Evolutionary conservation across 2,113 vertebrate species (phyloP), one percentile per base, ranked within the genome.

Genomic region (Cynoglossus semilaevis): DNA sequence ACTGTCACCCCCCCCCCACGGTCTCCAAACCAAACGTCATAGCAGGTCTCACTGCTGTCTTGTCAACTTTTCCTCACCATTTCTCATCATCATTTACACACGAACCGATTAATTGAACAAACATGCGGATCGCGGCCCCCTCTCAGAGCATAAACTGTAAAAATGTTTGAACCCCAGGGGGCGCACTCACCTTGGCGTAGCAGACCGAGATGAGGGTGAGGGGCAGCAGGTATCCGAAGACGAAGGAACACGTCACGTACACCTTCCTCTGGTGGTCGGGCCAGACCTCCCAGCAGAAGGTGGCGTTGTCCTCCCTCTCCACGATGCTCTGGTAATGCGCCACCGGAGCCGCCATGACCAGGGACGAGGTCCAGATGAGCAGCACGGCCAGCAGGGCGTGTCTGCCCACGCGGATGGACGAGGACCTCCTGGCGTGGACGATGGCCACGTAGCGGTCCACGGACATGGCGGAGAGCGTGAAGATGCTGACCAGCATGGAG

Each of bases 371-470:
- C 96, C 96, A 98, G 82, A 98, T 98, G 56, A 91, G 72, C 56
- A 93, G 74, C 64, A 98, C 90, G 0, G 93, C 93, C 57, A 93
- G 13, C 69, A 92, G 54, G 0, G 95, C 94, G 0, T 95, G 92
- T 55, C 92, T 91, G 71, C 91, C 84, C 14, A 95, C 85, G 0
- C 95, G 88, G 65, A 96, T 87, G 10, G 86, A 85, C 0, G 93
- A 92, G 29, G 95, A 91, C 52, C 91, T 95, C 6, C 94, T 89
- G 8, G 93, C 92, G 81, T 95, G 95, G 52, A 97, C 96, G 1
- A 98, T 93, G 86, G 96, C 96, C 85, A 98, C 91, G 1, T 97
- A 98, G 9, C 96, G 93, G 87, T 97, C 96, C 88, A 97, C 96
- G 0, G 96, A 94, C 96, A 96, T 96, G 9, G 95, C 94, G 0